Percentiles rank a stretch among this genome's conserved stretches.
Evolutionary conservation across 2,797 vertebrate species (phyloP).

Genomic region (Heterohyrax brucei): DNA sequence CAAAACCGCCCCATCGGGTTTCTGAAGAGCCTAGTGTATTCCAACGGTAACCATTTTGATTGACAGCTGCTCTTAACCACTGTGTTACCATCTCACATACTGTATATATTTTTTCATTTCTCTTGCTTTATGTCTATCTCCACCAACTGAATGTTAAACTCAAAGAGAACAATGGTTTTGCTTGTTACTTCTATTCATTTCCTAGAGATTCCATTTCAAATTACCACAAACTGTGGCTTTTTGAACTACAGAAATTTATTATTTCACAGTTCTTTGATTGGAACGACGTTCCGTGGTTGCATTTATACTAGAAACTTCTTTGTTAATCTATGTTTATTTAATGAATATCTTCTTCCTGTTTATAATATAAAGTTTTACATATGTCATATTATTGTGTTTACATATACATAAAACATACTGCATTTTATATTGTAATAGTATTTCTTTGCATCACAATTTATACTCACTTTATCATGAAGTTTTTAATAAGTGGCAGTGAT

Average conservation of each 20-base stretch:
- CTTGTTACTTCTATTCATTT: background rate
- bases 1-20: no score
- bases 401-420: background rate
- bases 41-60: no score
- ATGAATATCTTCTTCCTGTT: background rate
- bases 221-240: no score
- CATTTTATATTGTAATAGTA: background rate
- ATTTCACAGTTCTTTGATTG: background rate
- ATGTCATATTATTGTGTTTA: background rate
- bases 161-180: background rate
- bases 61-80: no score
- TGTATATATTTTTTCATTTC: no score
- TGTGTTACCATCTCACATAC: no score
- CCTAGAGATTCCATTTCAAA: no score
- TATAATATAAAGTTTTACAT: background rate
- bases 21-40: no score
- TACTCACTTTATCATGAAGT: background rate
- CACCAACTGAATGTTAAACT: no score
- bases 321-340: background rate
- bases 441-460: background rate
- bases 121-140: no score
- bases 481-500: background rate
- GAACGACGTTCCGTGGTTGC: background rate
- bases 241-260: no score
- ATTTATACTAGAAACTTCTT: background rate